Base-by-base conservation (phyloP, 2,113 vertebrate species). In the Cepphus grylle region DNA sequence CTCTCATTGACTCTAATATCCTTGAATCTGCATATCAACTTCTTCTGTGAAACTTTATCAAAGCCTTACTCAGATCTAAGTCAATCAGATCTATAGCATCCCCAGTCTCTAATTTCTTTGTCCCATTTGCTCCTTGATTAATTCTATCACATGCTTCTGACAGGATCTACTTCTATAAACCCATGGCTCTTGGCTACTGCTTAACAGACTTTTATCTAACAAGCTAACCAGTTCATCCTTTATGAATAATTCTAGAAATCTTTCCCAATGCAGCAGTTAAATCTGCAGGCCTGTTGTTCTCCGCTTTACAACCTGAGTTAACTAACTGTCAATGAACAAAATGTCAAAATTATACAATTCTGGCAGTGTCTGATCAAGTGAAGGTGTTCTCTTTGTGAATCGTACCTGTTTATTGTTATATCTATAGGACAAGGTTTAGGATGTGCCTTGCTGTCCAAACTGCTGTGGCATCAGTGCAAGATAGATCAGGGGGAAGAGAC, bases 211-310 rank as follows among this genome's bases (percentile, higher is more conserved):
- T 94, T 85, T 70, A 87, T 95, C 86, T 93, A 87, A 79, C 73
- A 76, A 29, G 25, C 81, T 94, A 95, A 81, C 70, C 91, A 95
- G 73, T 95, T 93, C 66, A 77, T 73, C 20, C 66, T 93, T 93
- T 79, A 96, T 94, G 81, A 91, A 95, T 95, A 96, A 82, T 94
- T 94, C 93, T 55, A 87, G 81, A 87, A 84, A 69, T 73, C 58
- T 69, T 92, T 81, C 77, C 52, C 77, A 76, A 86, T 49, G 76
- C 80, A 92, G 76, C 43, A 90, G 50, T 91, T 84, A 86, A 83
- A 81, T 91, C 66, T 94, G 67, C 67, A 88, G 82, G 79, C 32
- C 71, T 96, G n/a, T 90, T 76, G 61, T 77, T 92, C 81, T 82
- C 50, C 66, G 52, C 17, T 87, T 87, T 34, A 80, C 61, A 89